phyloP scores from a whole-genome alignment of 2,888 invertebrate species.

The Eulithis prunata region DNA sequence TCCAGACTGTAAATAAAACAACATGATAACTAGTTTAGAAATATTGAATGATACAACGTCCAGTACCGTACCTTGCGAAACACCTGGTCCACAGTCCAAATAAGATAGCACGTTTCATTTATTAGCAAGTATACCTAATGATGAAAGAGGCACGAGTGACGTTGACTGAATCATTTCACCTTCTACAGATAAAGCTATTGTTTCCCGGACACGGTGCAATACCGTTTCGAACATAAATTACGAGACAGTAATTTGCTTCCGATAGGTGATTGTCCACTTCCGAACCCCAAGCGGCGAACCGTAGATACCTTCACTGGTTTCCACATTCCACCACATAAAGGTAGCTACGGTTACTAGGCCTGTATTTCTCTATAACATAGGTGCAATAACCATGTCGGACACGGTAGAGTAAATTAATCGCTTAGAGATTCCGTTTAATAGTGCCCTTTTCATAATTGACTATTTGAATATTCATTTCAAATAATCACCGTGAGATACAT shows the following conservation, averaged over 20 bases:
- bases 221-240: slow-evolving; percentile 65
- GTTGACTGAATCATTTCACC: slow-evolving; percentile 23
- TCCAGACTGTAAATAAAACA: no score
- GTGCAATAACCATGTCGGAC: slow-evolving; percentile 47
- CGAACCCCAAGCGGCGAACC: slow-evolving; percentile 61
- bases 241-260: slow-evolving; percentile 61
- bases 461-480: slow-evolving; percentile 29
- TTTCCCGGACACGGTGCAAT: slow-evolving; percentile 31
- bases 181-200: slow-evolving; percentile 22
- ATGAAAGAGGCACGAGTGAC: slow-evolving; percentile 7
- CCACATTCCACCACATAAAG: slow-evolving; percentile 56
- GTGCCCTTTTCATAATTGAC: slow-evolving; percentile 10
- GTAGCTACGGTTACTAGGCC: background rate
- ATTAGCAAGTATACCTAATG: background rate
- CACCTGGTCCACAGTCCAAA: background rate
- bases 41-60: slow-evolving; percentile 6
- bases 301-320: slow-evolving; percentile 44
- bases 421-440: slow-evolving; percentile 32
- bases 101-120: background rate
- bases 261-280: slow-evolving; percentile 71
- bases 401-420: slow-evolving; percentile 41
- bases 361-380: slow-evolving; percentile 14
- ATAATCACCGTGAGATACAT: slow-evolving; percentile 24
- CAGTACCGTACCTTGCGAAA: slow-evolving; percentile 9
- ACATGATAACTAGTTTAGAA: background rate